Percentiles rank a stretch among this genome's conserved stretches.
Evolutionary conservation across 2,888 invertebrate species (phyloP).

Genomic region (Linyphia triangularis): DNA sequence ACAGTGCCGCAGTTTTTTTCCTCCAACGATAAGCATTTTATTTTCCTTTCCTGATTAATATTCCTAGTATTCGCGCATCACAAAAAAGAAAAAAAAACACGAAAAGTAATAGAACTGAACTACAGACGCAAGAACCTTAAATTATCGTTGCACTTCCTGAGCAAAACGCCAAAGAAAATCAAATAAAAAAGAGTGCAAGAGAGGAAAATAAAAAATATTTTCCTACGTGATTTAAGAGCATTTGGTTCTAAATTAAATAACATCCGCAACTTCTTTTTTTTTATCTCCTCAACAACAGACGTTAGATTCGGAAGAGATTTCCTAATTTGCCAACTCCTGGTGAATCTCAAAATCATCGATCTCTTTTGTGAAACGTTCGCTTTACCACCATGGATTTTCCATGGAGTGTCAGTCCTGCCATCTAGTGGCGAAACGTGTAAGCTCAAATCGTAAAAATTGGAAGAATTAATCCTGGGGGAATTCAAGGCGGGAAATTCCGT

Average conservation of each 20-base stretch:
- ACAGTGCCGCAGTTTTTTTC: constrained; percentile 3
- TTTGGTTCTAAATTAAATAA: constrained; percentile 71
- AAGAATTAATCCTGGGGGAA: constrained; percentile 1
- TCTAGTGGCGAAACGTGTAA: constrained; percentile 3
- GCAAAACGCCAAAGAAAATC: constrained; percentile 5
- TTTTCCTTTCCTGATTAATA: constrained; percentile 54
- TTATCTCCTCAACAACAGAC: background rate
- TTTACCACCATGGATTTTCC: background rate
- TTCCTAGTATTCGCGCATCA: constrained; percentile 15
- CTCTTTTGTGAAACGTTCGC: background rate
- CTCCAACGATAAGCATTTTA: constrained; percentile 46
- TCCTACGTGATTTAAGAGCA: constrained; percentile 61
- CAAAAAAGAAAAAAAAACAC: constrained; percentile 7
- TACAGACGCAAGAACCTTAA: constrained; percentile 28
- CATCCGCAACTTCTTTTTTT: constrained; percentile 39
- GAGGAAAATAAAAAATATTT: constrained; percentile 14
- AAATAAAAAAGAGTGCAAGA: background rate
- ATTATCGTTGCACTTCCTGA: constrained; percentile 1
- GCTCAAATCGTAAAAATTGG: constrained; percentile 15
- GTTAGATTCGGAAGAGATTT: constrained; percentile 58
- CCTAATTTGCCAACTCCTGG: constrained; percentile 66
- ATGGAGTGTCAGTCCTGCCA: constrained; percentile 28
- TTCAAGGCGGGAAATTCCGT: background rate
- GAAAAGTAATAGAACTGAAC: constrained; percentile 18
- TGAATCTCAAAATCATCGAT: constrained; percentile 73